phyloP scores from a whole-genome alignment of 1,140 invertebrate genomes.

The Cyrtorhinus lividipennis region DNA sequence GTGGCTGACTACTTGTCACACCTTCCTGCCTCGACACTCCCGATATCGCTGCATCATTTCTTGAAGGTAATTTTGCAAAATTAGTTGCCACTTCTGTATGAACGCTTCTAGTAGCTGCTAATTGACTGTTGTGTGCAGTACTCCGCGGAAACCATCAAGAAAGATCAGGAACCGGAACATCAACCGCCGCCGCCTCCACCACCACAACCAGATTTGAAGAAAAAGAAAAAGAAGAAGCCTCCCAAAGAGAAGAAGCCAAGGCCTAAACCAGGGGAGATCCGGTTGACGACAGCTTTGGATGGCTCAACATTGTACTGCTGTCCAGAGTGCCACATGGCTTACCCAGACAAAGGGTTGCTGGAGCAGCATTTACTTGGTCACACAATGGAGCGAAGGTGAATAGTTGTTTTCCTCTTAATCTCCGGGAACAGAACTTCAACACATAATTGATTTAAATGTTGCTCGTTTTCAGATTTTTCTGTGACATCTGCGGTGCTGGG shows the following conservation, averaged over 20 bases:
- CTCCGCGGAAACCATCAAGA: constrained; percentile 58
- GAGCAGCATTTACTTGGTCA: constrained; percentile 62
- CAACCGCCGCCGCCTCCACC: constrained; percentile 25
- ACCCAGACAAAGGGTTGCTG: constrained; percentile 62
- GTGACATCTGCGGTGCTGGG: constrained; percentile 38
- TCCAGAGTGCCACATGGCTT: constrained; percentile 73
- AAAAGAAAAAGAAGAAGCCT: constrained; percentile 69
- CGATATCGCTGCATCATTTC: constrained; percentile 65
- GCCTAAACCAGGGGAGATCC: constrained; percentile 66
- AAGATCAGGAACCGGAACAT: constrained; percentile 35
- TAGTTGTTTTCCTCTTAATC: too few species aligned
- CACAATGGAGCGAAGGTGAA: constrained; percentile 25
- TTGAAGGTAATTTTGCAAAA: constrained; percentile 42
- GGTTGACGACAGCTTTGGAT: constrained; percentile 63
- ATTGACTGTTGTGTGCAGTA: constrained; percentile 31
- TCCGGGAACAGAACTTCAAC: background rate
- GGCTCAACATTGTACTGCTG: constrained; percentile 71
- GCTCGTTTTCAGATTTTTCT: constrained; percentile 27
- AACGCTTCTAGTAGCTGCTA: background rate
- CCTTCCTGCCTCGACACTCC: constrained; percentile 54
- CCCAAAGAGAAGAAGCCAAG: constrained; percentile 63
- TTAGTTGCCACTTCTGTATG: too few species aligned
- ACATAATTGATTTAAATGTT: too few species aligned
- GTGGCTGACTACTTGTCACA: constrained; percentile 72
- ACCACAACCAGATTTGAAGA: constrained; percentile 41